A percentile compares a stretch with the other conserved stretches of the same genome.
Evolutionary conservation across 2,888 invertebrate genomes (phyloP).

Genomic region (Drosophila robusta): DNA sequence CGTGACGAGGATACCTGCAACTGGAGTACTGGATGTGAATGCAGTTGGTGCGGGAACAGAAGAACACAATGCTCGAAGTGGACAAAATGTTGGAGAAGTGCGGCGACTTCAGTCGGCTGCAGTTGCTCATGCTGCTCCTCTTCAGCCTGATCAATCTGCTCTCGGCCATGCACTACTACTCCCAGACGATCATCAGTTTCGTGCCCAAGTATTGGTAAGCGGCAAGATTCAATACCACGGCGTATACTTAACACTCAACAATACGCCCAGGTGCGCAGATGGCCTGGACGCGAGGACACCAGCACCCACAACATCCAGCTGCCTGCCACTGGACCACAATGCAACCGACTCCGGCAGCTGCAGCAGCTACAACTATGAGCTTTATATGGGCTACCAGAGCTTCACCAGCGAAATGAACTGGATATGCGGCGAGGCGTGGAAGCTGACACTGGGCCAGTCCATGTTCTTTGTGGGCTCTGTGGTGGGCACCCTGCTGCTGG

Average conservation of each 20-base stretch:
- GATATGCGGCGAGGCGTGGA: slow-evolving; percentile 87
- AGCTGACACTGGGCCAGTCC: slow-evolving; percentile 87
- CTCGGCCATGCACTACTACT: slow-evolving; percentile 87
- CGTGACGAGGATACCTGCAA: too few relatives aligned
- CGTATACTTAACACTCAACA: slow-evolving; percentile 15
- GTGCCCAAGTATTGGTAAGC: slow-evolving; percentile 86
- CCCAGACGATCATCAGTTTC: slow-evolving; percentile 87
- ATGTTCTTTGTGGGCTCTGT: slow-evolving; percentile 88
- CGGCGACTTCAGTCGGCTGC: slow-evolving; percentile 86
- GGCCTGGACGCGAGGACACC: slow-evolving; percentile 23
- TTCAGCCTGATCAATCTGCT: slow-evolving; percentile 87
- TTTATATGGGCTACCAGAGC: slow-evolving; percentile 86
- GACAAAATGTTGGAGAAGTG: slow-evolving; percentile 86
- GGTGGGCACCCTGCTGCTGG: slow-evolving; percentile 86
- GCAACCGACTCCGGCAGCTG: slow-evolving; percentile 68
- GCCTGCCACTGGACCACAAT: slow-evolving; percentile 45
- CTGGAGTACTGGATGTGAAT: slow-evolving; percentile 3
- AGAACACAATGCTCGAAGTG: slow-evolving; percentile 80
- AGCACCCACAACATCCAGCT: slow-evolving; percentile 56
- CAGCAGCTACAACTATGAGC: slow-evolving; percentile 86
- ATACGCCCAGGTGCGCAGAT: slow-evolving; percentile 71
- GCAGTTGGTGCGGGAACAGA: slow-evolving; percentile 13
- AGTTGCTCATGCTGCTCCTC: slow-evolving; percentile 85
- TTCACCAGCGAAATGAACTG: slow-evolving; percentile 88
- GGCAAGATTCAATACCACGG: neutral